Conservation (phyloP, 2,113 vertebrate species). For the Grantiella picta region DNA sequence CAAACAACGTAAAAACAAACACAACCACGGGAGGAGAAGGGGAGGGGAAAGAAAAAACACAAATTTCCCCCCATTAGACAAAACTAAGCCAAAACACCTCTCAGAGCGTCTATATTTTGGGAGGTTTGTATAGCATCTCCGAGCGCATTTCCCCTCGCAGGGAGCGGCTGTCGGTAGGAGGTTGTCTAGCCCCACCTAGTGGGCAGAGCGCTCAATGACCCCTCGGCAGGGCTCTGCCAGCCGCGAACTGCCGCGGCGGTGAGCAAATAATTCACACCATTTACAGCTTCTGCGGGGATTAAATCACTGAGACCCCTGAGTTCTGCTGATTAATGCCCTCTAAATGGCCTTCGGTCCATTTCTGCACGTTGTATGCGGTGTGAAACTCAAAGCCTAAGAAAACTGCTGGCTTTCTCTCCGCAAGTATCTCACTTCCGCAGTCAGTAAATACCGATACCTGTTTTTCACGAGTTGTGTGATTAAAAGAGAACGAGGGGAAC, state of each 20-base stretch:
- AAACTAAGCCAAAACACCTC: accelerated
- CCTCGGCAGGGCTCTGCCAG: neutral
- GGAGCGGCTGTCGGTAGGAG: neutral
- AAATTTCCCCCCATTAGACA: neutral
- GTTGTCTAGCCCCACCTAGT: slow-evolving; percentile 72
- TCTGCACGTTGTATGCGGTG: neutral
- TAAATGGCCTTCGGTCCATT: slow-evolving; percentile 21
- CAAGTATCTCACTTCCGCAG: slow-evolving; percentile 19
- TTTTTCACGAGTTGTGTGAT: slow-evolving; percentile 46
- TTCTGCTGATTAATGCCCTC: slow-evolving; percentile 46
- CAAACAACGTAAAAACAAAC: neutral
- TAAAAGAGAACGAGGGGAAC: neutral
- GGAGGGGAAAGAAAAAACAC: neutral
- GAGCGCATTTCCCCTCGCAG: accelerated
- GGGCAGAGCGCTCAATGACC: neutral
- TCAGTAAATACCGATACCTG: slow-evolving; percentile 44
- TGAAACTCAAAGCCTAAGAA: slow-evolving; percentile 38
- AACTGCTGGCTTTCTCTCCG: neutral
- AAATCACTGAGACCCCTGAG: slow-evolving; percentile 12
- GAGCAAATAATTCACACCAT: slow-evolving; percentile 37
- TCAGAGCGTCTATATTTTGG: neutral
- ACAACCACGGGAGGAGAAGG: neutral
- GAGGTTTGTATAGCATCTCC: accelerated
- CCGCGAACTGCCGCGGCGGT: neutral
- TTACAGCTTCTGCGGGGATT: slow-evolving; percentile 20